phyloP scores from a whole-genome alignment of 2,888 invertebrate genomes.

The Netelia melanura region DNA sequence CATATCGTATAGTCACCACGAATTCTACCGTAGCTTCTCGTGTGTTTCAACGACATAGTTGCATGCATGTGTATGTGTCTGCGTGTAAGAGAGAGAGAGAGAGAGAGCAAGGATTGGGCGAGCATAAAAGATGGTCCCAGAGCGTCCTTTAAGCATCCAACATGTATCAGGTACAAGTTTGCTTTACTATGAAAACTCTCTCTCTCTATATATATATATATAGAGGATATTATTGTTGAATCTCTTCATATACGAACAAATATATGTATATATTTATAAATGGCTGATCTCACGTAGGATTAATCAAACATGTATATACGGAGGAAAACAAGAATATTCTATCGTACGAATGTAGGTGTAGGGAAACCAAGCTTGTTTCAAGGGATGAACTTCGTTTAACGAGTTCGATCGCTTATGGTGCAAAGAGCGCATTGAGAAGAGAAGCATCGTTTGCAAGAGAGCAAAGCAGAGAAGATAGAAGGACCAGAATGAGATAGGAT shows the following conservation, averaged over 20 bases:
- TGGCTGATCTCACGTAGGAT: neutral
- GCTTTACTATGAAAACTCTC: constrained; percentile 24
- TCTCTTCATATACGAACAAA: neutral
- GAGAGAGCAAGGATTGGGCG: neutral
- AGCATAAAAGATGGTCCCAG: constrained; percentile 61
- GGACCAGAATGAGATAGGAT: constrained; percentile 51
- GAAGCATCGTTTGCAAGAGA: constrained; percentile 34
- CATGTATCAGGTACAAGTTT: constrained; percentile 44
- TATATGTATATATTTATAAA: neutral
- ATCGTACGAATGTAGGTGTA: neutral
- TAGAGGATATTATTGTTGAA: constrained; percentile 45
- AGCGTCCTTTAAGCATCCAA: constrained; percentile 42
- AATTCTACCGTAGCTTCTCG: constrained; percentile 14
- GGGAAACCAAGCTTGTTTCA: constrained; percentile 22
- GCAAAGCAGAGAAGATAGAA: constrained; percentile 25
- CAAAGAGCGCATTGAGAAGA: constrained; percentile 72
- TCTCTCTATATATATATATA: constrained; percentile 14
- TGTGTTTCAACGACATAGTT: constrained; percentile 20
- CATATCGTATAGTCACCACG: too few species aligned
- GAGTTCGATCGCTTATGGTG: constrained; percentile 75
- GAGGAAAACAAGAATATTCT: constrained; percentile 26
- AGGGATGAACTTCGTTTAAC: constrained; percentile 76
- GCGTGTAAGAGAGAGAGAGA: neutral
- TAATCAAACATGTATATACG: neutral
- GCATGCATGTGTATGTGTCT: too few species aligned